A percentile compares a stretch with the other conserved stretches of the same genome.
Evolutionary conservation across 1,140 invertebrate genomes (phyloP).

Genomic region (Panulirus ornatus): DNA sequence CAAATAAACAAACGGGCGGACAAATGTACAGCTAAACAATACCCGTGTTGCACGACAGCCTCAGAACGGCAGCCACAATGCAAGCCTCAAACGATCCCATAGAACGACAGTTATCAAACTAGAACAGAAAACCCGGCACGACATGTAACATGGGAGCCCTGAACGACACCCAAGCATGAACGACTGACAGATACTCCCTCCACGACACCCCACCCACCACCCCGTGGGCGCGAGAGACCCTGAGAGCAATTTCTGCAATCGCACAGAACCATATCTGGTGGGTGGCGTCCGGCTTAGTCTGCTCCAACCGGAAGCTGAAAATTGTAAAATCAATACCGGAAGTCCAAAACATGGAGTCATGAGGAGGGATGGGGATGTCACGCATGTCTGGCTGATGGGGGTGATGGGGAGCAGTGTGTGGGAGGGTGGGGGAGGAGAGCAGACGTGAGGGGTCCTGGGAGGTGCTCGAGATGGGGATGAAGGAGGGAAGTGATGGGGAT

Average conservation of each 20-base stretch:
- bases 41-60: too few relatives aligned
- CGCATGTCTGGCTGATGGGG: neutral
- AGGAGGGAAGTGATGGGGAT: too few relatives aligned
- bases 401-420: conserved; percentile 1
- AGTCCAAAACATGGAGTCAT: conserved; percentile 49
- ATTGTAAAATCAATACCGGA: conserved; percentile 61
- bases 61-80: too few relatives aligned
- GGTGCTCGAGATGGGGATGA: neutral
- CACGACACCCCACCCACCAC: neutral
- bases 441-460: too few relatives aligned
- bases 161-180: too few relatives aligned
- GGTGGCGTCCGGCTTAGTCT: conserved; percentile 39
- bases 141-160: too few relatives aligned
- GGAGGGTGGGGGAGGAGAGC: neutral
- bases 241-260: conserved; percentile 6
- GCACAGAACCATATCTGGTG: conserved; percentile 31
- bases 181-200: neutral
- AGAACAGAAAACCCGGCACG: too few relatives aligned
- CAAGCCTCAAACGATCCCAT: too few relatives aligned
- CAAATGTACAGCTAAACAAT: too few relatives aligned
- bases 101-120: too few relatives aligned
- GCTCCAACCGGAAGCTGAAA: conserved; percentile 32
- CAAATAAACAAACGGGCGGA: too few relatives aligned
- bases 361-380: neutral
- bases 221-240: neutral